These are phyloP conservation scores for Drosophila pseudoobscura DNA, from an alignment of 1,140 invertebrate species.

Conservation along the genomic window DNA sequence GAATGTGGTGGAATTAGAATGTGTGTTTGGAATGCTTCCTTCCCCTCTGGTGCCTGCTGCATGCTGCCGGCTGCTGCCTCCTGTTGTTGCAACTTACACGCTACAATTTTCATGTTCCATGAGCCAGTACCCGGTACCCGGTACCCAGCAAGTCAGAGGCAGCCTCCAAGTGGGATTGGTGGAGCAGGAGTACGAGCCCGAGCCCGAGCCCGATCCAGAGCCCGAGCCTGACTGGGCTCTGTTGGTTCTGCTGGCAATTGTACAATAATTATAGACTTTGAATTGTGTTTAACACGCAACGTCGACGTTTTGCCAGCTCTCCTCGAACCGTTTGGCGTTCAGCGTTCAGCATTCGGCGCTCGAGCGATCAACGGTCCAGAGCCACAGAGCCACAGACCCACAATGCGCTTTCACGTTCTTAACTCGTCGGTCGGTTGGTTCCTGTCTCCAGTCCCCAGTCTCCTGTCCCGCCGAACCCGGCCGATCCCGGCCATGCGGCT, in stretches of 20 bases:
- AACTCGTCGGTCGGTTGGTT: constrained; percentile 28
- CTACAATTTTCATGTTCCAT: constrained; percentile 78
- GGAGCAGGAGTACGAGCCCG: constrained; percentile 22
- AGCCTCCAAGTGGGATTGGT: constrained; percentile 28
- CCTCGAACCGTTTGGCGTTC: constrained; percentile 15
- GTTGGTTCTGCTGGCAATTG: constrained; percentile 74
- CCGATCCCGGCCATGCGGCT: constrained; percentile 27
- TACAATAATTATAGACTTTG: constrained; percentile 83
- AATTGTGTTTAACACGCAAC: constrained; percentile 83
- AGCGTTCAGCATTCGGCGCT: constrained; percentile 11
- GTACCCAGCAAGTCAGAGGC: background rate
- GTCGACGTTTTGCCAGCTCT: constrained; percentile 55
- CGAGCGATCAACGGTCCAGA: constrained; percentile 12
- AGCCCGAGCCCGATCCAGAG: background rate
- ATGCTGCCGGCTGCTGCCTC: constrained; percentile 8
- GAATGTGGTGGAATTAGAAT: constrained; percentile 75
- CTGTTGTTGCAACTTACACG: constrained; percentile 51
- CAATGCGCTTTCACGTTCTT: constrained; percentile 74
- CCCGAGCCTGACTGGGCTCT: constrained; percentile 39
- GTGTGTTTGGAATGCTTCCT: constrained; percentile 76
- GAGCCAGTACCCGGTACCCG: constrained; percentile 33
- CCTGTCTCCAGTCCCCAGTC: constrained; percentile 13
- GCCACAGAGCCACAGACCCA: constrained; percentile 1
- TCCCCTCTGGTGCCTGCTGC: constrained; percentile 1
- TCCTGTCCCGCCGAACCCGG: constrained; percentile 11